phyloP scores from a whole-genome alignment of 2,113 vertebrate species.

The Seriola aureovittata region DNA sequence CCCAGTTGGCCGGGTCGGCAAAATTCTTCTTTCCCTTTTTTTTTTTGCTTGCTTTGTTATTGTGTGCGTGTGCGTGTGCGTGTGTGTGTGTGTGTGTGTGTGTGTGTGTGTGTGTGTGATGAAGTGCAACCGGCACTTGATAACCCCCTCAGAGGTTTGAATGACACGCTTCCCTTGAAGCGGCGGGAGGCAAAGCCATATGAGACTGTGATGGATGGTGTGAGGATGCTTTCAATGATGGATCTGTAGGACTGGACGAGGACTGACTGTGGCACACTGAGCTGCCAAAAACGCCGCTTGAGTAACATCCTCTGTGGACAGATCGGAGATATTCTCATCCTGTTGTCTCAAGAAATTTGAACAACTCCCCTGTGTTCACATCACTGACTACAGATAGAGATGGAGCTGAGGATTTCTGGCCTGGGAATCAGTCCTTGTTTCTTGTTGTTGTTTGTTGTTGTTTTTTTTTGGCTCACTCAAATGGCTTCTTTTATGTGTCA shows the following conservation, averaged over 20 bases:
- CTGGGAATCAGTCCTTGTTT: neutral
- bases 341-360: slow-evolving; percentile 31
- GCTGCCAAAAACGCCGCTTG: slow-evolving; percentile 38
- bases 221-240: slow-evolving; percentile 61
- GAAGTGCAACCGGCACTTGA: slow-evolving; percentile 39
- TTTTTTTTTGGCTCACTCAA: slow-evolving; percentile 37
- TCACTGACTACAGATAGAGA: slow-evolving; percentile 33
- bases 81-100: slow-evolving; percentile 7
- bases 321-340: slow-evolving; percentile 37
- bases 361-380: slow-evolving; percentile 1
- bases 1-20: slow-evolving; percentile 10
- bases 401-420: slow-evolving; percentile 2
- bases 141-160: slow-evolving; percentile 63
- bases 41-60: slow-evolving; percentile 14
- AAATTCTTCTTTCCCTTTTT: slow-evolving; percentile 28
- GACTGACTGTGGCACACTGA: slow-evolving; percentile 52
- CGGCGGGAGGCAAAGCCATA: slow-evolving; percentile 52
- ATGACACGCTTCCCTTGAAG: slow-evolving; percentile 67
- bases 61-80: slow-evolving; percentile 21
- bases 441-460: slow-evolving; percentile 8
- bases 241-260: slow-evolving; percentile 52
- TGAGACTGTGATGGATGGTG: slow-evolving; percentile 70
- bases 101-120: slow-evolving; percentile 13
- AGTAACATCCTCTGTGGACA: slow-evolving; percentile 40
- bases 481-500: slow-evolving; percentile 27